A percentile compares a stretch with the other conserved stretches of the same genome.
Conservation (phyloP, 2,113 vertebrate genomes). For the Machaerirhynchus nigripectus region DNA sequence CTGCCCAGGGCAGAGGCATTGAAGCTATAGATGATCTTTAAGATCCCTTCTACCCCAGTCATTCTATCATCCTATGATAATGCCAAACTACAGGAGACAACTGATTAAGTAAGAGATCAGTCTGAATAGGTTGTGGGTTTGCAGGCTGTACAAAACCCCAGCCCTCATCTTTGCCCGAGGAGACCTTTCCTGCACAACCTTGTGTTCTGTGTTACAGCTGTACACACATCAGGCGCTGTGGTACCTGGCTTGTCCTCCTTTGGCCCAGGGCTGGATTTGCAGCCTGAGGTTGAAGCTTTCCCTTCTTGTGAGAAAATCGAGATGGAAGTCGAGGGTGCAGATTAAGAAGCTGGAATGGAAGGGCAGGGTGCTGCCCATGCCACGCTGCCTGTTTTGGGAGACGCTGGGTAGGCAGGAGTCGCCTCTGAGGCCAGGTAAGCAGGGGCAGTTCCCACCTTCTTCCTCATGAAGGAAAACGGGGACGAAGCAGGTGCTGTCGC, state of each 20-base stretch:
- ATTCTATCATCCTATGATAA: background rate
- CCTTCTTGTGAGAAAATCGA: fast-evolving
- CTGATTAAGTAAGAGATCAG: background rate
- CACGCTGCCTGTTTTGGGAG: background rate
- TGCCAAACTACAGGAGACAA: background rate
- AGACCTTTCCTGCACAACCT: background rate
- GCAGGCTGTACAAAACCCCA: background rate
- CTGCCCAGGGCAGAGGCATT: background rate
- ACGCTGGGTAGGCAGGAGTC: background rate
- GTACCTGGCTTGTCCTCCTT: background rate
- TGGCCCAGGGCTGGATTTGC: background rate
- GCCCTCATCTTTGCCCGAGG: too few relatives aligned
- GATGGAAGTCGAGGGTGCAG: background rate
- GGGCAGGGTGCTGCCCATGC: background rate
- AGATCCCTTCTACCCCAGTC: background rate
- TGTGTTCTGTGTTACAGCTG: background rate
- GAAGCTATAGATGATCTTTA: background rate
- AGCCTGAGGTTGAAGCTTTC: background rate
- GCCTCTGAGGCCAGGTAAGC: background rate
- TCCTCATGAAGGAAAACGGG: background rate
- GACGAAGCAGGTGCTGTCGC: fast-evolving
- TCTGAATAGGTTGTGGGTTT: background rate
- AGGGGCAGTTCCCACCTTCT: background rate
- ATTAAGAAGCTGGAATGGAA: background rate
- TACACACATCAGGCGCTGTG: background rate